These are phyloP conservation scores for Amazona vittata DNA, from an alignment of 2,113 vertebrate species.

Conservation along the genomic window DNA sequence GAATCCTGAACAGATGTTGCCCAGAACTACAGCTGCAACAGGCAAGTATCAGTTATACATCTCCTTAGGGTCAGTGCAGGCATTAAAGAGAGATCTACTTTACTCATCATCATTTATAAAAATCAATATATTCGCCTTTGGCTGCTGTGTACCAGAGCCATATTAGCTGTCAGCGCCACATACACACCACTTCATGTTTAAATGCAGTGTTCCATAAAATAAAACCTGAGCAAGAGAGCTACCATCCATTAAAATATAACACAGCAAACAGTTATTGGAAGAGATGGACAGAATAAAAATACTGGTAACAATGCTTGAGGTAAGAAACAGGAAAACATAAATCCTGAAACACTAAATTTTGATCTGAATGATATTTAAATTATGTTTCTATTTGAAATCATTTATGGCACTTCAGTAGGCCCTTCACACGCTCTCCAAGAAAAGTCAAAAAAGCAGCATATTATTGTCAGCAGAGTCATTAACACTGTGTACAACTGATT, in stretches of 20 bases:
- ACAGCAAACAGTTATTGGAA: neutral
- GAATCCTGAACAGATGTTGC: neutral
- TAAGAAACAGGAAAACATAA: neutral
- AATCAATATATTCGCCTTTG: slow-evolving; percentile 50
- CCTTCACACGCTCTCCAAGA: neutral
- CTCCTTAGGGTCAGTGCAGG: neutral
- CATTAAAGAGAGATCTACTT: slow-evolving; percentile 35
- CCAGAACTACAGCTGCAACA: neutral
- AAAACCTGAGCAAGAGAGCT: neutral
- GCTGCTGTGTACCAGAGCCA: slow-evolving; percentile 17
- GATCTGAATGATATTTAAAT: slow-evolving; percentile 9
- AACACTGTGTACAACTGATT: neutral
- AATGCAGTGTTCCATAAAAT: slow-evolving; percentile 32
- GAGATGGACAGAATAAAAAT: neutral
- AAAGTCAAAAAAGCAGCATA: neutral
- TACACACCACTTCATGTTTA: neutral
- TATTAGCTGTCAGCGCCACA: neutral
- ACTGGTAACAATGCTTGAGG: neutral
- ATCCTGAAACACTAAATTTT: neutral
- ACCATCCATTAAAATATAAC: slow-evolving; percentile 25
- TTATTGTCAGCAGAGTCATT: neutral
- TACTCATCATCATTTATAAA: slow-evolving; percentile 53
- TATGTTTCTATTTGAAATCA: neutral
- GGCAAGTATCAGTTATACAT: slow-evolving; percentile 21
- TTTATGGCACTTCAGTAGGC: neutral